Evolutionary conservation across 2,888 invertebrate species (phyloP).

Genomic region (Himalopsyche anomala): DNA sequence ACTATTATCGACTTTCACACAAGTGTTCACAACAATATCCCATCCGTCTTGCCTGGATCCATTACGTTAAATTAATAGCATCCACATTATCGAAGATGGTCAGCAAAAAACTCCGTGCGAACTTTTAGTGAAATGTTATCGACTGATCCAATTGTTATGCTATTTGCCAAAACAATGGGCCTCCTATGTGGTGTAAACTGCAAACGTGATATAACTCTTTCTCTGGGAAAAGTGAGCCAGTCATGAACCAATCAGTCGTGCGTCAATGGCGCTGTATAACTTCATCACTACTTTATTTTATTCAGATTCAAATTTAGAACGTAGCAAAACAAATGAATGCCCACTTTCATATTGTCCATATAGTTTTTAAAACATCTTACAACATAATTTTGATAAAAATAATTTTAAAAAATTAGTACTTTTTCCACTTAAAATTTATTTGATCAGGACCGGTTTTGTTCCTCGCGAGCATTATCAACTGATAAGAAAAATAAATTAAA

Average conservation of each 20-base stretch:
- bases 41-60: neutral
- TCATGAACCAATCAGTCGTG: constrained; percentile 38
- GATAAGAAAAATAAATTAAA: too few relatives aligned
- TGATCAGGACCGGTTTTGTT: too few relatives aligned
- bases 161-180: constrained; percentile 49
- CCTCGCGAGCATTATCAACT: too few relatives aligned
- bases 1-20: constrained; percentile 20
- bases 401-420: too few relatives aligned
- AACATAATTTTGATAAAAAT: too few relatives aligned
- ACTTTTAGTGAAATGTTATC: constrained; percentile 28
- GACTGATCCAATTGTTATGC: constrained; percentile 47
- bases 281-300: constrained; percentile 41
- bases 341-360: too few relatives aligned
- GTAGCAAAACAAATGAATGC: too few relatives aligned
- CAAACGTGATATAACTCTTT: constrained; percentile 48
- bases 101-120: constrained; percentile 53
- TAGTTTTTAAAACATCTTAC: too few relatives aligned
- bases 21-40: neutral
- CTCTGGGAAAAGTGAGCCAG: constrained; percentile 33
- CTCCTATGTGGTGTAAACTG: neutral
- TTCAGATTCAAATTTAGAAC: neutral
- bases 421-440: too few relatives aligned
- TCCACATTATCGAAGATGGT: constrained; percentile 7
- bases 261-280: constrained; percentile 9
- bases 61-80: constrained; percentile 2